A percentile compares a stretch with the other conserved stretches of the same genome.
phyloP scores from a whole-genome alignment of 2,888 invertebrate genomes.

The Mamestra brassicae region DNA sequence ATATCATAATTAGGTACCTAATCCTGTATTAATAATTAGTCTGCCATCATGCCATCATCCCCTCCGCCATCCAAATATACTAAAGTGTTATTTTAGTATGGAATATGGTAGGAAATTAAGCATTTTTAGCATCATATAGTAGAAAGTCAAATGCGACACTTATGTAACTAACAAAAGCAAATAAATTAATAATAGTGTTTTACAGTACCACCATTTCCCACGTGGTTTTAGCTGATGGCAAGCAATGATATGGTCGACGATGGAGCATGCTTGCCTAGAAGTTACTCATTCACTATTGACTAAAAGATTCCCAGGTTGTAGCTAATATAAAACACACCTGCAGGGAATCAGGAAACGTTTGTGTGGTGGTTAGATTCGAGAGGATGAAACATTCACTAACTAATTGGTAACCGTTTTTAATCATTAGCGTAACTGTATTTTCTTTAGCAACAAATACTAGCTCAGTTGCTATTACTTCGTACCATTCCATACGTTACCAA shows the following conservation, averaged over 20 bases:
- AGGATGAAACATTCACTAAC: too few relatives aligned
- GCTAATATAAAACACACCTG: too few relatives aligned
- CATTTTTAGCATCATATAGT: neutral
- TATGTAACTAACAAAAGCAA: too few relatives aligned
- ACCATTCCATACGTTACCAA: neutral
- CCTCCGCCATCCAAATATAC: neutral
- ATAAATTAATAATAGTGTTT: too few relatives aligned
- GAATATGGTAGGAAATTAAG: neutral
- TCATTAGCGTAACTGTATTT: neutral
- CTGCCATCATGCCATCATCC: conserved; percentile 6
- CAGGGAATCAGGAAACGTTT: too few relatives aligned
- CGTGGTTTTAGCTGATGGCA: too few relatives aligned
- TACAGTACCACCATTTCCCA: too few relatives aligned
- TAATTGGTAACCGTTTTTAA: neutral
- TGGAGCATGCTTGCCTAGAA: neutral
- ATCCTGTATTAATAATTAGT: conserved; percentile 34
- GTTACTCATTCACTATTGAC: neutral
- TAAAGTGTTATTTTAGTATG: neutral
- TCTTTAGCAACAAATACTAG: neutral
- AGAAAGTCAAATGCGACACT: too few relatives aligned
- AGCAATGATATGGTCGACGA: neutral
- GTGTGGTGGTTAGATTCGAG: too few relatives aligned
- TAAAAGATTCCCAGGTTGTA: too few relatives aligned
- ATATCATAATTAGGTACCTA: conserved; percentile 25
- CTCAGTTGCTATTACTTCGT: neutral